A percentile compares a stretch with the other conserved stretches of the same genome.
phyloP scores from a whole-genome alignment of 2,888 invertebrate genomes.

The Orthonychiurus folsomi region DNA sequence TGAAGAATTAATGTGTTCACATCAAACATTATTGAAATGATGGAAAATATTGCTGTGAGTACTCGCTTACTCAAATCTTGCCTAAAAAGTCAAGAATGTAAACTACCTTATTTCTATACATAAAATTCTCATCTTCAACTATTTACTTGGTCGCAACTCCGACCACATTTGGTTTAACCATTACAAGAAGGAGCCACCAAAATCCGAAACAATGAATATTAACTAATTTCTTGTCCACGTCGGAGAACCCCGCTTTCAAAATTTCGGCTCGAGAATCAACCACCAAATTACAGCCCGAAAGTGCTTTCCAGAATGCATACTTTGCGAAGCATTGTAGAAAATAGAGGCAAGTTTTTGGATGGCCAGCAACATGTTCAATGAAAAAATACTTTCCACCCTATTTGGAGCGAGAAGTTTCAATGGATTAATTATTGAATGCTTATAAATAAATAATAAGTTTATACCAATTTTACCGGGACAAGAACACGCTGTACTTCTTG shows the following conservation, averaged over 20 bases:
- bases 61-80: too few species aligned
- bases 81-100: too few species aligned
- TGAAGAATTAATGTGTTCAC: too few species aligned
- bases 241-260: conserved; percentile 32
- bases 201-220: conserved; percentile 22
- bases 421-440: conserved; percentile 4
- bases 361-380: conserved; percentile 41
- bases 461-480: not conserved
- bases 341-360: conserved; percentile 27
- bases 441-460: not conserved
- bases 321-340: conserved; percentile 36
- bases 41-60: too few species aligned
- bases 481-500: conserved; percentile 41
- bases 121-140: not conserved
- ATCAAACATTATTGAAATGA: too few species aligned
- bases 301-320: conserved; percentile 36
- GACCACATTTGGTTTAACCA: conserved; percentile 34
- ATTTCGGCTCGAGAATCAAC: conserved; percentile 35
- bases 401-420: not conserved
- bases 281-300: conserved; percentile 40
- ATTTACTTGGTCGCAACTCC: conserved; percentile 21
- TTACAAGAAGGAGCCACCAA: too few species aligned
- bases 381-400: conserved; percentile 42
- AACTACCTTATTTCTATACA: too few species aligned
- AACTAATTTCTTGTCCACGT: conserved; percentile 34